These are phyloP conservation scores for Euzophera pinguis DNA, from an alignment of 2,888 invertebrate genomes.

Conservation along the genomic window DNA sequence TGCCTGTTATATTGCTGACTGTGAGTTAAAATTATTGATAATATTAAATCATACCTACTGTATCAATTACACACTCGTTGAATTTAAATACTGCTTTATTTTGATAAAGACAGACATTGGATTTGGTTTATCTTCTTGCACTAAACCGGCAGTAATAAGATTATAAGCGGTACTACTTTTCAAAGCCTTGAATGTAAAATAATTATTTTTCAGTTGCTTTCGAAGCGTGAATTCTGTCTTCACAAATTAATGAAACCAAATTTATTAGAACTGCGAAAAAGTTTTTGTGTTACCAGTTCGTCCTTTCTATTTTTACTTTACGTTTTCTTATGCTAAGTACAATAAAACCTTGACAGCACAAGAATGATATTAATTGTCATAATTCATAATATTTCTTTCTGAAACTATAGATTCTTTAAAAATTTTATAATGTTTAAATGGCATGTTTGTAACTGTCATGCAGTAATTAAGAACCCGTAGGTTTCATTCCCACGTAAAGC, in stretches of 20 bases:
- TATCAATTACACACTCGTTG: too few species aligned
- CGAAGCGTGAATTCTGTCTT: not conserved
- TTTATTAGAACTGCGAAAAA: slow-evolving; percentile 4
- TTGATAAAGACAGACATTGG: not conserved
- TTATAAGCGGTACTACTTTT: not conserved
- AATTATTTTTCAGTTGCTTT: not conserved
- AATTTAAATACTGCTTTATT: not conserved
- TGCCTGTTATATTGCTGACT: not conserved
- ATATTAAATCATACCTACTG: not conserved
- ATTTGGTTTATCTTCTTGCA: not conserved
- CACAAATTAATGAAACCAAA: slow-evolving; percentile 1
- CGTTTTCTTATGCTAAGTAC: slow-evolving; percentile 1
- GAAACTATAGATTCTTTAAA: not conserved
- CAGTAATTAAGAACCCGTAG: too few species aligned
- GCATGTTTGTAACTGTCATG: too few species aligned
- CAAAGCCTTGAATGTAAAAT: not conserved
- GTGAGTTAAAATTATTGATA: not conserved
- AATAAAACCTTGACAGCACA: not conserved
- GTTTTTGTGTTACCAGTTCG: slow-evolving; percentile 8
- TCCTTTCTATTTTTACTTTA: slow-evolving; percentile 1
- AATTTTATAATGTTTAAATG: too few species aligned
- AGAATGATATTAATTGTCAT: not conserved
- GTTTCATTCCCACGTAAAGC: too few species aligned
- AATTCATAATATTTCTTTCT: not conserved
- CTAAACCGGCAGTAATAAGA: not conserved